These are phyloP conservation scores for Allolobophora icterica DNA, from an alignment of 2,888 invertebrate genomes.

Conservation along the genomic window DNA sequence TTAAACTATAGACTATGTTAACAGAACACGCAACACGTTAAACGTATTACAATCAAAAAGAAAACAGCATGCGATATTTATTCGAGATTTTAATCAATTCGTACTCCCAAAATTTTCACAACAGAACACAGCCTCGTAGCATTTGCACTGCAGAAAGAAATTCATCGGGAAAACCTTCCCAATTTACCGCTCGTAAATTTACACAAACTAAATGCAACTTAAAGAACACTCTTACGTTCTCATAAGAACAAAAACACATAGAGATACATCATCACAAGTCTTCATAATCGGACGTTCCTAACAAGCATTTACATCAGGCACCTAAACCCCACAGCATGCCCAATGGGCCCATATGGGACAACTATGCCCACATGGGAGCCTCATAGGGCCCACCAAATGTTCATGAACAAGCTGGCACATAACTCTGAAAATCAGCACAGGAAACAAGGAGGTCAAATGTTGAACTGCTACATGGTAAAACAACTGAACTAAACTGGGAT, in stretches of 20 bases:
- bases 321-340: too few species aligned
- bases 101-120: neutral
- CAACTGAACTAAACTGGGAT: neutral
- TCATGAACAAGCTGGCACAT: too few species aligned
- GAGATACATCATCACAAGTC: neutral
- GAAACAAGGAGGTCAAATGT: neutral
- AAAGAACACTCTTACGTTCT: neutral
- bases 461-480: neutral
- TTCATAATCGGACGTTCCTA: neutral
- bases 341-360: too few species aligned
- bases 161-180: neutral
- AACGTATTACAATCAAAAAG: neutral
- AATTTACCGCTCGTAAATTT: neutral
- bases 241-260: neutral
- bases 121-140: neutral
- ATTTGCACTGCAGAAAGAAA: neutral
- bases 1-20: too few species aligned
- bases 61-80: neutral
- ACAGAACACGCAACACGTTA: neutral
- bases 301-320: neutral
- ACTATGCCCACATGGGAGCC: too few species aligned
- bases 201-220: slow-evolving; percentile 11
- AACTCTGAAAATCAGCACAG: neutral
- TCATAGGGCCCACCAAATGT: too few species aligned
- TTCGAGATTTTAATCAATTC: neutral